A percentile compares a stretch with the other conserved stretches of the same genome.
phyloP scores from a whole-genome alignment of 2,797 vertebrate genomes.

The Phataginus tricuspis region DNA sequence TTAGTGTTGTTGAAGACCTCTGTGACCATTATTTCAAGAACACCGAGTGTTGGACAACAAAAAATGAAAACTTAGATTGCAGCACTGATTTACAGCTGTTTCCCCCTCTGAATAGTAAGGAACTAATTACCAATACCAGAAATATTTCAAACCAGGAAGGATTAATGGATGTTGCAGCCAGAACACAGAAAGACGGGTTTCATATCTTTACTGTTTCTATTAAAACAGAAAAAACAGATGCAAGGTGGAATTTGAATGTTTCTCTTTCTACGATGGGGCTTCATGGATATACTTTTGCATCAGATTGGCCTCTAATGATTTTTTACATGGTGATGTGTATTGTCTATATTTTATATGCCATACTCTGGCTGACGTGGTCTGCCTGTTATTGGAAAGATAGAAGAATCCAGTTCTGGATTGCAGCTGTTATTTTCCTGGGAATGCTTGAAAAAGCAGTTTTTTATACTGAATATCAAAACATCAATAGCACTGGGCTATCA shows the following conservation, averaged over 20 bases:
- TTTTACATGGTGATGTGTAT: slow-evolving; percentile 96
- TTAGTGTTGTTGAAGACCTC: slow-evolving; percentile 75
- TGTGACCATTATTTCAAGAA: slow-evolving; percentile 72
- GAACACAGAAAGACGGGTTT: slow-evolving; percentile 92
- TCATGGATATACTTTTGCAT: slow-evolving; percentile 92
- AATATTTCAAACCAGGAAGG: slow-evolving; percentile 72
- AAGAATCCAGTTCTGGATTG: slow-evolving; percentile 95
- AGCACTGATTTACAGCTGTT: slow-evolving; percentile 82
- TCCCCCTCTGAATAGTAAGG: slow-evolving; percentile 84
- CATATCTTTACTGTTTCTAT: slow-evolving; percentile 90
- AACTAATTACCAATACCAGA: slow-evolving; percentile 56
- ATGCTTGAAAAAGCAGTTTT: slow-evolving; percentile 95
- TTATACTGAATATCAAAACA: slow-evolving; percentile 93
- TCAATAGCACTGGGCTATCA: slow-evolving; percentile 88
- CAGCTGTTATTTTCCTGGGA: slow-evolving; percentile 93
- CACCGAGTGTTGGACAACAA: slow-evolving; percentile 86
- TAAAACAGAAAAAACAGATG: slow-evolving; percentile 81
- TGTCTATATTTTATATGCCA: slow-evolving; percentile 91
- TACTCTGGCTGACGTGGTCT: slow-evolving; percentile 93
- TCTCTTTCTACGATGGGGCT: slow-evolving; percentile 90
- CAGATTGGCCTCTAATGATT: slow-evolving; percentile 94
- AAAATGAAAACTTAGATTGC: slow-evolving; percentile 84
- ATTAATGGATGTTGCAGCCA: slow-evolving; percentile 86
- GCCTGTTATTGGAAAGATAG: slow-evolving; percentile 95
- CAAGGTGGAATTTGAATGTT: slow-evolving; percentile 91